A percentile compares a stretch with the other conserved stretches of the same genome.
Conservation (phyloP, 2,888 invertebrate species). For the Podabrus alpinus region DNA sequence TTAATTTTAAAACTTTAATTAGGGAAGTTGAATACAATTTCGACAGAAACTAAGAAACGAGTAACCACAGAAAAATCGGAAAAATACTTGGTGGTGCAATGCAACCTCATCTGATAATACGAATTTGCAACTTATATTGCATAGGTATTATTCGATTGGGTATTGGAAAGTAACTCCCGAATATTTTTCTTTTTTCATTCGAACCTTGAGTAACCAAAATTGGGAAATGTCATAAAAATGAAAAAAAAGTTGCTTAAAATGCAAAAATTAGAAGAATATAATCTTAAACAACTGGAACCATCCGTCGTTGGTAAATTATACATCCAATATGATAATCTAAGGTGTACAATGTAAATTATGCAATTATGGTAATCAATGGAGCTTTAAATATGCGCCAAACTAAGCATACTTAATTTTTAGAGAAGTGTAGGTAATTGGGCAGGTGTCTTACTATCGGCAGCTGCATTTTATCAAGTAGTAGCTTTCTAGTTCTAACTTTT, state of each 20-base stretch:
- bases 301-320: background rate
- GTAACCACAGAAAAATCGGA: background rate
- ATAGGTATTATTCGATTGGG: too few species aligned
- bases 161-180: background rate
- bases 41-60: background rate
- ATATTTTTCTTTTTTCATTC: too few species aligned
- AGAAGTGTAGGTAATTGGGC: background rate
- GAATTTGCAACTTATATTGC: background rate
- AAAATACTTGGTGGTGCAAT: background rate
- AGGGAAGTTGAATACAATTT: background rate
- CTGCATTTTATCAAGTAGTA: background rate
- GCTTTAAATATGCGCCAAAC: background rate
- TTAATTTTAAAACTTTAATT: background rate
- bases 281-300: background rate
- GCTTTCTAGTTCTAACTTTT: slow-evolving; percentile 1
- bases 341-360: background rate
- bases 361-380: background rate
- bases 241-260: background rate
- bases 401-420: background rate
- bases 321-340: background rate
- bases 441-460: background rate
- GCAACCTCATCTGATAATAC: background rate
- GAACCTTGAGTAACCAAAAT: background rate
- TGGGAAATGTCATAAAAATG: background rate
- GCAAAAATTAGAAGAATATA: background rate